Evolutionary conservation across 2,113 vertebrate genomes (phyloP), one percentile per base, ranked within the genome.

Genomic region (Triplophysa siluroides): DNA sequence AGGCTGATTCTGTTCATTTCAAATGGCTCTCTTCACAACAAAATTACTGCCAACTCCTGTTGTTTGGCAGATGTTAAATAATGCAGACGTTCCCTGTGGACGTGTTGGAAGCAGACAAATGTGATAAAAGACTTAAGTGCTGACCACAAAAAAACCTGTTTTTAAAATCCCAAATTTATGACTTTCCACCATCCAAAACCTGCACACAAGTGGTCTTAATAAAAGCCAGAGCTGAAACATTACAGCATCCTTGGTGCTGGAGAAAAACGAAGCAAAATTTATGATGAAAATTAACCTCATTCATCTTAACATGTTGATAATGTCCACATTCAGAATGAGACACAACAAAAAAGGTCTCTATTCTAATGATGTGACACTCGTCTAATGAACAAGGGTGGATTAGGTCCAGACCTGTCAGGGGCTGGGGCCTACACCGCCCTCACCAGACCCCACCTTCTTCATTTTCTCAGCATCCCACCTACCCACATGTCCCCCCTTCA

Each of bases 401-500:
- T 56, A 16, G 13, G 6, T 77, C 79, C 70, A 81, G 67, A 60
- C 77, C 68, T 64, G 58, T 66, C 77, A 73, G 38, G 24, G 65
- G 63, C 61, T 52, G 23, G 70, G 56, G 45, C 63, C 67, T 23
- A 81, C 74, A 41, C 19, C 43, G 26, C 68, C 26, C 58, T 68
- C 62, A 47, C 62, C 65, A 69, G 16, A 76, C 74, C 47, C 76
- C 65, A 38, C 70, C 79, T 76, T 26, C 60, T 45, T 79, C 79
- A 85, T 83, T 84, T 74, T 79, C 81, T 70, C 83, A 81, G 69
- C 73, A 69, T 18, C 23, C 78, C 78, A 24, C 73, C 73, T 50
- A 60, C 74, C 85, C 85, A 65, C 21, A 83, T 66, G 78, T 87
- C 77, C 38, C 77, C 81, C 85, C 88, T 83, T 86, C 87, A 88